A percentile compares a stretch with the other conserved stretches of the same genome.
phyloP scores from a whole-genome alignment of 2,113 vertebrate genomes.

The Prunella fulvescens region DNA sequence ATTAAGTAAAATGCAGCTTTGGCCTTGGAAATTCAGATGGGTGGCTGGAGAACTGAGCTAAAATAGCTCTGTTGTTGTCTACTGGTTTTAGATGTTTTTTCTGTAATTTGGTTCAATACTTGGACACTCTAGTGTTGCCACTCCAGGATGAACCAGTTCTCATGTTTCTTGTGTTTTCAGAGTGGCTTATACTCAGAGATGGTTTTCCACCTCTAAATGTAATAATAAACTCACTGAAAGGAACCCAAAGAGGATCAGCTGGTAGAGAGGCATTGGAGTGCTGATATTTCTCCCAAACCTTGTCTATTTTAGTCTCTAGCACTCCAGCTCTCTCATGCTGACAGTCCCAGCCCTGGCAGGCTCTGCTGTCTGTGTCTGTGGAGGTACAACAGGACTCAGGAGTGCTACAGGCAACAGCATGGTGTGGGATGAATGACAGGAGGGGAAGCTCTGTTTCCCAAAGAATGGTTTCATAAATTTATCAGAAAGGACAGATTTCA shows the following conservation, averaged over 20 bases:
- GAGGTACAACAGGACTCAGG: neutral
- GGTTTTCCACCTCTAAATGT: neutral
- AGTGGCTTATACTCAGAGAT: neutral
- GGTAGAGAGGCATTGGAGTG: neutral
- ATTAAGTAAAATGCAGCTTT: neutral
- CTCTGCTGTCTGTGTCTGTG: neutral
- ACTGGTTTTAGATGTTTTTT: neutral
- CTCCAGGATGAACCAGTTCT: neutral
- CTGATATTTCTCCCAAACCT: neutral
- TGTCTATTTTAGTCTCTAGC: neutral
- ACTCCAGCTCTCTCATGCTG: neutral
- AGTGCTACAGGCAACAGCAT: neutral
- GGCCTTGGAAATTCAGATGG: neutral
- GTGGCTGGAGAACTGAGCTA: neutral
- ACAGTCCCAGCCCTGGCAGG: neutral
- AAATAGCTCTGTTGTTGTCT: neutral
- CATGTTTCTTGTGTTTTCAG: neutral
- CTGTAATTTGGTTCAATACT: neutral
- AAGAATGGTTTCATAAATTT: neutral
- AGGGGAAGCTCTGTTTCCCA: neutral
- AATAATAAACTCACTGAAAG: neutral
- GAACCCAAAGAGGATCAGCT: neutral
- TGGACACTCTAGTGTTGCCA: neutral
- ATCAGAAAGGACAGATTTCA: neutral
- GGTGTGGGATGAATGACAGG: neutral